These are phyloP conservation scores for Todiramphus chloris DNA, from an alignment of 2,113 vertebrate genomes.

Conservation along the genomic window DNA sequence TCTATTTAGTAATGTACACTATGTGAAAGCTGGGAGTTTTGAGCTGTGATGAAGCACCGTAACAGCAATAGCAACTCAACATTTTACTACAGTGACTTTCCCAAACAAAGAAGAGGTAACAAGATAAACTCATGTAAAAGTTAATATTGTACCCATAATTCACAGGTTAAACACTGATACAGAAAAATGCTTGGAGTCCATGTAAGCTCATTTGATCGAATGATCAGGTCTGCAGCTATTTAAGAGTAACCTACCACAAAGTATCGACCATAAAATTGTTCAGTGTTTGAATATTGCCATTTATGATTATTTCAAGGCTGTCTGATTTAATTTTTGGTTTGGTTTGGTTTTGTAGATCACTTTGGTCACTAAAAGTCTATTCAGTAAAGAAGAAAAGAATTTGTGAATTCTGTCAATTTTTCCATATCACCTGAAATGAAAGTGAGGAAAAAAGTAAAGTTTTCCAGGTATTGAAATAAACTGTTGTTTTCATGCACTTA, in stretches of 20 bases:
- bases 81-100: background rate
- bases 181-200: background rate
- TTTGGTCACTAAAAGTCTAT: background rate
- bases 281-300: background rate
- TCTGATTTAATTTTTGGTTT: background rate
- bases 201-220: background rate
- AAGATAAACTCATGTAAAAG: background rate
- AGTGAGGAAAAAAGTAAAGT: background rate
- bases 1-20: background rate
- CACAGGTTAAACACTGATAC: background rate
- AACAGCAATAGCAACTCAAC: background rate
- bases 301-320: background rate
- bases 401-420: background rate
- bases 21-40: background rate
- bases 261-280: background rate
- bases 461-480: background rate
- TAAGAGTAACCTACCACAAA: background rate
- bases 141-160: background rate
- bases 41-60: background rate
- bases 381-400: background rate
- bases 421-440: background rate
- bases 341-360: background rate
- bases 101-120: background rate
- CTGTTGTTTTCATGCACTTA: background rate
- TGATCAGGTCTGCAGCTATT: background rate